phyloP scores from a whole-genome alignment of 2,888 invertebrate genomes.

The Drosophila villosipedis region DNA sequence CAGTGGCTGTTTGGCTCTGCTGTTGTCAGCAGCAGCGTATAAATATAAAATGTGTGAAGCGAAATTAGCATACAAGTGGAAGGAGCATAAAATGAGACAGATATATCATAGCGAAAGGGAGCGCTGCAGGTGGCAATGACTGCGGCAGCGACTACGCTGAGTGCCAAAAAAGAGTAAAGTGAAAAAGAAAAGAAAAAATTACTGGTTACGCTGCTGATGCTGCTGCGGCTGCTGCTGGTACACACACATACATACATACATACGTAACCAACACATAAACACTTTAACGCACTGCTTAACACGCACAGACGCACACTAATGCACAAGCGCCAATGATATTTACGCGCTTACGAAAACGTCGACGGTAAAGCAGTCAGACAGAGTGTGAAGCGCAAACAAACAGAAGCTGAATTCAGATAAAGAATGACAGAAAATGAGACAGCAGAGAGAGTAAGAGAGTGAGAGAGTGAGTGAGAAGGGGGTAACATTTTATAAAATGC shows the following conservation, averaged over 20 bases:
- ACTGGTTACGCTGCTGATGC: constrained; percentile 3
- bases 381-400: constrained; percentile 9
- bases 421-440: neutral
- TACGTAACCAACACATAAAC: constrained; percentile 61
- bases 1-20: constrained; percentile 35
- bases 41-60: constrained; percentile 69
- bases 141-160: constrained; percentile 32
- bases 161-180: constrained; percentile 40
- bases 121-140: constrained; percentile 52
- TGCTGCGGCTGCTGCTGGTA: neutral
- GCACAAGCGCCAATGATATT: constrained; percentile 52
- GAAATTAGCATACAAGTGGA: constrained; percentile 69
- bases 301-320: constrained; percentile 10
- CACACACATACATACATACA: constrained; percentile 16
- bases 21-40: constrained; percentile 62
- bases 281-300: constrained; percentile 75
- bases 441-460: neutral
- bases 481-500: constrained; percentile 63
- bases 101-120: neutral
- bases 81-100: constrained; percentile 11
- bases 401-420: constrained; percentile 8
- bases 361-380: constrained; percentile 20
- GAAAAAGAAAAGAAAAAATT: constrained; percentile 9
- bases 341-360: constrained; percentile 53
- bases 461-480: neutral